Evolutionary conservation across 2,888 invertebrate genomes (phyloP).

Genomic region (Chrysolina americana): DNA sequence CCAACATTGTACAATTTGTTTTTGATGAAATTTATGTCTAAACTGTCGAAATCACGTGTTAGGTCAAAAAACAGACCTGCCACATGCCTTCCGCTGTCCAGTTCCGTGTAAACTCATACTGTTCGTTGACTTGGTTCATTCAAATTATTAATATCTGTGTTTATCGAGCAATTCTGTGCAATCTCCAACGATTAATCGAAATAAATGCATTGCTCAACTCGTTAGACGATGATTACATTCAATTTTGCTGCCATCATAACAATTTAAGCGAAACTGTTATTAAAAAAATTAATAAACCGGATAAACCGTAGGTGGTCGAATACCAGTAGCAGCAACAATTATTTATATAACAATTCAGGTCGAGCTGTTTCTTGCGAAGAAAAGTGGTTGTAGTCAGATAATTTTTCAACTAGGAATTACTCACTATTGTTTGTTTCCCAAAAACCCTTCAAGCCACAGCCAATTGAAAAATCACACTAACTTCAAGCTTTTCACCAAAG

Average conservation of each 20-base stretch:
- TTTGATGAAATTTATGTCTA: too few relatives aligned
- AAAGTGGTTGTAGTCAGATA: neutral
- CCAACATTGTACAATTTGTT: too few relatives aligned
- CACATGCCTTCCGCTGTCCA: too few relatives aligned
- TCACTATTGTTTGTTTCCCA: neutral
- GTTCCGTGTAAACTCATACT: neutral
- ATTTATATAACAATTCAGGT: neutral
- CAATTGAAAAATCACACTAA: too few relatives aligned
- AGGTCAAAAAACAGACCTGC: too few relatives aligned
- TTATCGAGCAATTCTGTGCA: neutral
- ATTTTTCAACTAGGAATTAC: neutral
- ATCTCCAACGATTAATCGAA: neutral
- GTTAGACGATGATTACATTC: neutral
- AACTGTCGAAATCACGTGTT: too few relatives aligned
- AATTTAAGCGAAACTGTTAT: neutral
- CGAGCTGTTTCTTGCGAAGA: neutral
- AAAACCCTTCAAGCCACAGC: too few relatives aligned
- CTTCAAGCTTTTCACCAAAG: too few relatives aligned
- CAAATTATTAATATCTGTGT: neutral
- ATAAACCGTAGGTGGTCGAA: neutral
- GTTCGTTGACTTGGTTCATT: neutral
- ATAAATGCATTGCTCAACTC: neutral
- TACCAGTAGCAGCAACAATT: neutral
- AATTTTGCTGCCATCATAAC: neutral
- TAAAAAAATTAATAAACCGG: neutral